Conservation (phyloP, 2,113 vertebrate species). For the Nycticryphes semicollaris region DNA sequence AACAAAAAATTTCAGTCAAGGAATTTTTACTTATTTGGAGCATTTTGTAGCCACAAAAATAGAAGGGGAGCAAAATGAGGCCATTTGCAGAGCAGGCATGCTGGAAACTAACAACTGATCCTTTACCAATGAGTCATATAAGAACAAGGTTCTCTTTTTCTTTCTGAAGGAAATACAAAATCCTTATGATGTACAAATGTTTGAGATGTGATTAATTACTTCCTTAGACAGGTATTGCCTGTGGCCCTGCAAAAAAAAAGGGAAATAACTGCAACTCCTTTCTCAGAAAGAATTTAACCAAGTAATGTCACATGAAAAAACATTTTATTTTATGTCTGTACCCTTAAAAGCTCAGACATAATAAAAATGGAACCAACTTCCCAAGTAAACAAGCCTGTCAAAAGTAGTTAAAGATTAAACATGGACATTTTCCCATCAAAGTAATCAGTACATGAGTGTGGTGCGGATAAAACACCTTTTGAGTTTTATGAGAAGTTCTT, state of each 20-base stretch:
- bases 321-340: background rate
- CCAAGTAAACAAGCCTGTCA: background rate
- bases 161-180: background rate
- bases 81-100: background rate
- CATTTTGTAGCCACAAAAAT: background rate
- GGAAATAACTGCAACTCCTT: background rate
- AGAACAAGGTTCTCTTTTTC: background rate
- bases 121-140: background rate
- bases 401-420: background rate
- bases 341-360: background rate
- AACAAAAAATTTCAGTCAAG: background rate
- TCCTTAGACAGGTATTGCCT: slow-evolving; percentile 30
- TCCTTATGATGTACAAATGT: background rate
- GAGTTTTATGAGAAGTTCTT: background rate
- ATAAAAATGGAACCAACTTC: background rate
- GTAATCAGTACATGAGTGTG: background rate
- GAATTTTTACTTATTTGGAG: background rate
- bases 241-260: background rate
- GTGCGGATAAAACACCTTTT: background rate
- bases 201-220: slow-evolving; percentile 43
- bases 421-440: background rate
- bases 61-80: background rate
- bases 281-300: background rate
- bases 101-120: background rate
- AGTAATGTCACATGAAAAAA: background rate